phyloP scores from a whole-genome alignment of 2,113 vertebrate species.

The Bungarus multicinctus region DNA sequence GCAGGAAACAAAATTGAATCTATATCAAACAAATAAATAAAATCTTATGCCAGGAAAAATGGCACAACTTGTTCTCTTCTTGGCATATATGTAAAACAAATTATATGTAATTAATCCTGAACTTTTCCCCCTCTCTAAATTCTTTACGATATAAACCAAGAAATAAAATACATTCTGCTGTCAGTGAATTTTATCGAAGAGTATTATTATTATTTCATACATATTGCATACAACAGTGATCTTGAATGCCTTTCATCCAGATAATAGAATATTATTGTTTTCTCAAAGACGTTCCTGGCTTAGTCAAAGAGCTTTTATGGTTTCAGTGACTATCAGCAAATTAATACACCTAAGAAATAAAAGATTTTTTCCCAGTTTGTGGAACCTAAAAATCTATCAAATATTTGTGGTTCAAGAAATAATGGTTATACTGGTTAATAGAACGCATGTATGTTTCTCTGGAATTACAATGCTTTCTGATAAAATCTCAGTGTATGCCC shows the following conservation, averaged over 20 bases:
- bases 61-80: background rate
- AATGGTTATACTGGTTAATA: background rate
- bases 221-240: background rate
- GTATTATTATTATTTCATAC: background rate
- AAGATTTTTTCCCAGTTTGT: background rate
- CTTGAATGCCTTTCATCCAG: background rate
- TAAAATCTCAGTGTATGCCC: background rate
- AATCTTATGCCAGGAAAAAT: background rate
- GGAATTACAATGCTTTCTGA: background rate
- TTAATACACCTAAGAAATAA: background rate
- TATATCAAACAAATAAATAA: background rate
- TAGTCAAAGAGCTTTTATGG: accelerated
- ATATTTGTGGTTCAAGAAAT: background rate
- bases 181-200: background rate
- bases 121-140: background rate
- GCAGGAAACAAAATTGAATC: background rate
- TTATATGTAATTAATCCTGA: background rate
- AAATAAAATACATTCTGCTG: background rate
- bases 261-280: background rate
- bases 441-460: background rate
- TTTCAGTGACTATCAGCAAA: background rate
- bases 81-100: background rate
- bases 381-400: background rate
- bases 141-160: background rate
- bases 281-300: background rate